phyloP scores from a whole-genome alignment of 2,888 invertebrate genomes.

The Lasioglossum leucozonium region DNA sequence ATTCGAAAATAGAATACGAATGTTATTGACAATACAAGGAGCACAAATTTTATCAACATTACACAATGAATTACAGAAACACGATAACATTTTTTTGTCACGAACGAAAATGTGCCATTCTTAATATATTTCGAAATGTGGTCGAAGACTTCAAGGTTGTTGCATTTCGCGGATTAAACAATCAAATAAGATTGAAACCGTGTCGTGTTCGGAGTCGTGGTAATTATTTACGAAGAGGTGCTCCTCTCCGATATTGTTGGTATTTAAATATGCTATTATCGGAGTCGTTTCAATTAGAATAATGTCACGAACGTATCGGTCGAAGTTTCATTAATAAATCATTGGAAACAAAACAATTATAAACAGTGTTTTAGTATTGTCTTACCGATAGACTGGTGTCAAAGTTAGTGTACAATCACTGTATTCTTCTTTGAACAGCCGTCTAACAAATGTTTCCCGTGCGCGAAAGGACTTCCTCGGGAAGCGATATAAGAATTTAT shows the following conservation, averaged over 20 bases:
- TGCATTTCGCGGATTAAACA: too few species aligned
- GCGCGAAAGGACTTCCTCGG: background rate
- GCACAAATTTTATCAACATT: background rate
- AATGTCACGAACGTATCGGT: too few species aligned
- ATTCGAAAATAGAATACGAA: background rate
- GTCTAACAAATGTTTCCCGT: background rate
- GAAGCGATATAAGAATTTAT: background rate
- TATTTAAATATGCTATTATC: too few species aligned
- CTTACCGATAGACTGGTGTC: background rate
- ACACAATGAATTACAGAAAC: background rate
- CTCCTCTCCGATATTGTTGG: too few species aligned
- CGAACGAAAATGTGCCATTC: too few species aligned
- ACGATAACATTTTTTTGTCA: background rate
- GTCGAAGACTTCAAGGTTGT: too few species aligned
- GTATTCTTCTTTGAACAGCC: background rate
- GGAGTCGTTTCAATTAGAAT: too few species aligned
- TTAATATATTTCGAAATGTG: too few species aligned
- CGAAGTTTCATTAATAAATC: background rate
- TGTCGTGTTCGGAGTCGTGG: too few species aligned
- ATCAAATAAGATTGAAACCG: too few species aligned
- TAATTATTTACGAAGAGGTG: too few species aligned
- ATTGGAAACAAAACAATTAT: too few species aligned
- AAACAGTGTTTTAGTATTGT: background rate
- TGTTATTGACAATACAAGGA: background rate
- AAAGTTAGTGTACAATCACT: background rate